Base-by-base conservation (phyloP, 2,797 vertebrate genomes). In the Buceros bicornis region DNA sequence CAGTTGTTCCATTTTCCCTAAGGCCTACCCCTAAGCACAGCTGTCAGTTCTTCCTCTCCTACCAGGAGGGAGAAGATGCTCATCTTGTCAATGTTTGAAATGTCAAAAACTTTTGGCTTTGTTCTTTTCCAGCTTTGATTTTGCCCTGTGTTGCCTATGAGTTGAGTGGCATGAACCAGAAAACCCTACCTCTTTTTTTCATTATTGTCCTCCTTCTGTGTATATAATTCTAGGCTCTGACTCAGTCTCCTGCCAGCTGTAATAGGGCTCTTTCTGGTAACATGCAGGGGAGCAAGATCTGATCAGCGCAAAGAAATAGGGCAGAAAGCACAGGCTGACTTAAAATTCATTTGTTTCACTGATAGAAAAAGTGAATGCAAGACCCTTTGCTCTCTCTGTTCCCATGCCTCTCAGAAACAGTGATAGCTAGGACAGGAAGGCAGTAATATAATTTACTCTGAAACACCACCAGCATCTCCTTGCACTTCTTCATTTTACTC, bases 241-340 rank as follows among this genome's bases (percentile, higher is more conserved):
- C 26, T 84, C 71, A 47, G 43, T 24, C 48, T 94, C 42, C 70
- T 79, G 48, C 69, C 53, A 90, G 28, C 62, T 95, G 90, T 76
- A 82, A 37, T 60, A 69, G 47, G 22, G 54, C 6, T 64, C 18
- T 35, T 89, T 82, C 57, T 53, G 6, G 60, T 82, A 82, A 60
- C 64, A 86, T 82, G 25, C 45, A 51, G 13, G 31, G 81, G 50
- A 94, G 90, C 15, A 64, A 87, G 65, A 67, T 26, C 50, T 1
- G 2, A 69, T 95, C 54, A 45, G 35, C 18, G 58, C 48, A 66
- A 79, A 51, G 40, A 83, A 90, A 73, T 20, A 82, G 74, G 66
- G 51, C 74, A 77, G 91, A 94, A 97, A 84, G 37, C 37, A 28
- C 51, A 82, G 33, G 12, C 10, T 87, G 51, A 60, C 40, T 95